A percentile compares a stretch with the other conserved stretches of the same genome.
phyloP scores from a whole-genome alignment of 1,140 invertebrate species.

The Aphaenogaster floridana region DNA sequence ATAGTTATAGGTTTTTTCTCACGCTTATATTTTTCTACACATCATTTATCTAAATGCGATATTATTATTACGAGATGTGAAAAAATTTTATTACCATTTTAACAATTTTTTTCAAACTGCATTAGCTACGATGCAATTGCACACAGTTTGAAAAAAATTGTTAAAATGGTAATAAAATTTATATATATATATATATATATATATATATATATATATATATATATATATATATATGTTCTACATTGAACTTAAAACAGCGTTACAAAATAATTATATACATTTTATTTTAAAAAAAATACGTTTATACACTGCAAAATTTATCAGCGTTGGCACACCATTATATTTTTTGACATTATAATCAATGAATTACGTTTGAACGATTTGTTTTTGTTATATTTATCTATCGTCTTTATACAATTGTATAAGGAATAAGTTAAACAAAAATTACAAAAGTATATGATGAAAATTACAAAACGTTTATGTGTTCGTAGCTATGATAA shows the following conservation, averaged over 20 bases:
- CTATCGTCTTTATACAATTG: slow-evolving; percentile 4
- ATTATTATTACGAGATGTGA: not conserved
- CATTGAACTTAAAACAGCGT: not conserved
- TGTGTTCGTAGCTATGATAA: not conserved
- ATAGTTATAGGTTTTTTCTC: slow-evolving; percentile 4
- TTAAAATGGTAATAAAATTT: not conserved
- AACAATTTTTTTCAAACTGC: slow-evolving; percentile 18
- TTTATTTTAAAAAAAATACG: slow-evolving; percentile 8
- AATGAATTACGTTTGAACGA: not conserved
- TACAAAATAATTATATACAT: slow-evolving; percentile 13
- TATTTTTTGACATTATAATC: not conserved
- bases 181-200: not conserved
- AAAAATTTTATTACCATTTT: slow-evolving; percentile 2
- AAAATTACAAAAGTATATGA: not conserved
- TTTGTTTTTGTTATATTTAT: not conserved
- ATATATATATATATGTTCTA: slow-evolving; percentile 7
- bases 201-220: not conserved
- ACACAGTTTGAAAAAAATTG: not conserved
- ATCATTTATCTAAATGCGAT: not conserved
- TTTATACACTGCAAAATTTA: slow-evolving; percentile 2
- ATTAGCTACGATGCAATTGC: not conserved
- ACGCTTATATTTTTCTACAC: not conserved
- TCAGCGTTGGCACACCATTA: not conserved
- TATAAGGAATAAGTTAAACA: slow-evolving; percentile 17
- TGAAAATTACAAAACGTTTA: not conserved